Base-by-base conservation (phyloP, 2,888 invertebrate species). In the Meteorus colon region DNA sequence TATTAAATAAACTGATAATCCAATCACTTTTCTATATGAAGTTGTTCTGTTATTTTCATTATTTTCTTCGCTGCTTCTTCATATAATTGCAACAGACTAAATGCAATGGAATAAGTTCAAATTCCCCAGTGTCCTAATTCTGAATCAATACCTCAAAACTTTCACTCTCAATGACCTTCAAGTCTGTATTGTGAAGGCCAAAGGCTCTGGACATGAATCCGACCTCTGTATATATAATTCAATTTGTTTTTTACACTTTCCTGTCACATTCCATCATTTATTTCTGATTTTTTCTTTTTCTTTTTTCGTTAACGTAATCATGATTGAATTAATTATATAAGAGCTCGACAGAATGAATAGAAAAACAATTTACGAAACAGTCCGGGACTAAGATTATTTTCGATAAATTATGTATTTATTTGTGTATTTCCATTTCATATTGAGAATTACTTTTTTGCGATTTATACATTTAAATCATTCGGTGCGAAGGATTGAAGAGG, bases 161-260 rank as follows among this genome's bases (percentile, higher is more conserved):
- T 81, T 81, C 80, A 81, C 80, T 78, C 76, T 77, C 78, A 73
- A 73, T 77, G 81, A 80, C 81, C 81, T 82, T 82, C 81, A 65
- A 24, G 41, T 41, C 8, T 55, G 63, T 45, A 72, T 19, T 55
- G n/a, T 55, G 79, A 79, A 79, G 79, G 79, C 77, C 79, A 67
- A 66, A 79, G 68, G 51, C 77, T 65, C 74, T 48, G 69, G 65
- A 67, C 73, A 55, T 19, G 8, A 5, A 19, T 55, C n/a, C n/a
- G 8, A 19, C 8, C 8, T 48, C n/a, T 19, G n/a, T 48, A 48
- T n/a, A 48, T n/a, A n/a, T n/a, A n/a, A 48, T 55, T 55, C 5
- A 8, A 19, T 55, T 55, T 55, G 4, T 19, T 19, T 24, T 55
- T 48, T 55, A 55, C n/a, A 19, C 55, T 55, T 8, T 55, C n/a